A percentile compares a stretch with the other conserved stretches of the same genome.
Evolutionary conservation across 1,140 invertebrate species (phyloP).

Genomic region (Nixonia krombeini): DNA sequence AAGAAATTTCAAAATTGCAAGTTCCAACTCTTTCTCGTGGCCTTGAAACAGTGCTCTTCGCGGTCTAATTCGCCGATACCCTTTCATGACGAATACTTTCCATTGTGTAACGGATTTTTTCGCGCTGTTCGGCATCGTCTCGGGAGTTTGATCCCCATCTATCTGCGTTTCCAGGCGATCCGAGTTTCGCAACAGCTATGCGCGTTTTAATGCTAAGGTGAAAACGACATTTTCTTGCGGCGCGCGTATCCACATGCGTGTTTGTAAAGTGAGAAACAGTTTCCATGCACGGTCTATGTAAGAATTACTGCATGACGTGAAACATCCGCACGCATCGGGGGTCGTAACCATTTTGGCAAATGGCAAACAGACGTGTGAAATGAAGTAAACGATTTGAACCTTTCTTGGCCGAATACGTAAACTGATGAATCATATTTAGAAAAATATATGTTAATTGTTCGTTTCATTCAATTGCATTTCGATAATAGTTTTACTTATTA

Average conservation of each 20-base stretch:
- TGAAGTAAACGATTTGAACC: too few relatives aligned
- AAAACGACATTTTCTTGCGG: slow-evolving; percentile 32
- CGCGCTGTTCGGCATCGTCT: slow-evolving; percentile 26
- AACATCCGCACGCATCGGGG: too few relatives aligned
- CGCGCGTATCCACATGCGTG: slow-evolving; percentile 12
- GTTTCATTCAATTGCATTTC: too few relatives aligned
- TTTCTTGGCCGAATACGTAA: too few relatives aligned
- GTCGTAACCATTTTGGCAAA: too few relatives aligned
- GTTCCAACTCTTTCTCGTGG: slow-evolving; percentile 61
- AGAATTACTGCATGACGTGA: too few relatives aligned
- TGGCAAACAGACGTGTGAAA: too few relatives aligned
- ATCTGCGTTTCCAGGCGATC: slow-evolving; percentile 27
- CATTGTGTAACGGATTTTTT: slow-evolving; percentile 70
- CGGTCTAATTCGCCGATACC: slow-evolving; percentile 69
- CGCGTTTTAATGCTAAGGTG: slow-evolving; percentile 16
- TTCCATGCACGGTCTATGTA: neutral
- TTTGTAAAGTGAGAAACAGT: too few relatives aligned
- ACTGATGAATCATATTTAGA: too few relatives aligned
- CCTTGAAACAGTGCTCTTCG: slow-evolving; percentile 68
- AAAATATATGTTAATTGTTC: too few relatives aligned
- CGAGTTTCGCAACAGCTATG: slow-evolving; percentile 29
- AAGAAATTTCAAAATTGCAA: slow-evolving; percentile 59
- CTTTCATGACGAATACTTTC: slow-evolving; percentile 70
- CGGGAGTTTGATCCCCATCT: too few relatives aligned
- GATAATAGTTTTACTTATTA: too few relatives aligned